Percentiles rank a stretch among this genome's conserved stretches.
Conservation (phyloP, 2,888 invertebrate species). For the Amphipoea lucens region DNA sequence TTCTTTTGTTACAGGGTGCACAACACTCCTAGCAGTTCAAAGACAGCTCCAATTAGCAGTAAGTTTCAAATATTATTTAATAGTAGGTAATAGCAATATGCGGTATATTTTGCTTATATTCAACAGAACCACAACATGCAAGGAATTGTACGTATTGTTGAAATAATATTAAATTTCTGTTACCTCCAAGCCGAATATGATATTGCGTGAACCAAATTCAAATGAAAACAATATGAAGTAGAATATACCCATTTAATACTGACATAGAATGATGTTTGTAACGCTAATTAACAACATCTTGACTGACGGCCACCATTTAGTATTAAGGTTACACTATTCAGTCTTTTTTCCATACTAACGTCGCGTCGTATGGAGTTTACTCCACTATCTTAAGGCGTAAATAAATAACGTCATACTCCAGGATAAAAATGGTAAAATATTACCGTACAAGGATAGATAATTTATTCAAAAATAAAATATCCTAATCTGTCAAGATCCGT, state of each 20-base stretch:
- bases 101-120: constrained; percentile 9
- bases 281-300: not conserved
- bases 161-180: constrained; percentile 18
- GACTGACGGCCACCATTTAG: not conserved
- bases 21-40: constrained; percentile 15
- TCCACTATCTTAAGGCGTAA: too few relatives aligned
- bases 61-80: constrained; percentile 34
- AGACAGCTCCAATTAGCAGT: constrained; percentile 31
- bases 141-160: constrained; percentile 14
- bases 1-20: constrained; percentile 35
- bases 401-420: too few relatives aligned
- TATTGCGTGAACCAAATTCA: not conserved
- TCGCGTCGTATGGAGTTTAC: too few relatives aligned
- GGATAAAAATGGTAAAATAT: too few relatives aligned
- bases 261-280: not conserved
- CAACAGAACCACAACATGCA: constrained; percentile 9
- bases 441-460: too few relatives aligned
- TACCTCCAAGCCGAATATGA: not conserved
- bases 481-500: too few relatives aligned
- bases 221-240: constrained; percentile 3
- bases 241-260: not conserved
- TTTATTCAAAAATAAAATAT: too few relatives aligned
- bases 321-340: too few relatives aligned
- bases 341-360: too few relatives aligned
- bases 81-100: not conserved